Evolutionary conservation across 2,113 vertebrate genomes (phyloP), one percentile per base, ranked within the genome.

Genomic region (Nannobrachium achirus): DNA sequence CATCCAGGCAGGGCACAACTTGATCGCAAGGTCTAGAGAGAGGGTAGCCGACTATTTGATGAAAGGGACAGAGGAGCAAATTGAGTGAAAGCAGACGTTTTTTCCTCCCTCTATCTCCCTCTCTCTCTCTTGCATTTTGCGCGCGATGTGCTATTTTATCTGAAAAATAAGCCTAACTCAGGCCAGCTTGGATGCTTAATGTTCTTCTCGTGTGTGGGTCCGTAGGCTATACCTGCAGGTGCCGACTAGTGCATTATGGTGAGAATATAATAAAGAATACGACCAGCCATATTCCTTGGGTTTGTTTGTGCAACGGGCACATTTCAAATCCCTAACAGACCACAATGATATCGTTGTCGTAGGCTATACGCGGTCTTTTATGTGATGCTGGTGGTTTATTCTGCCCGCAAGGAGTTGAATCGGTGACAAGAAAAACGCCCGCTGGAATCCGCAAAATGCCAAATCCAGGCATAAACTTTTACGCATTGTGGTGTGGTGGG

Each of bases 1-100:
- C 91, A 95, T 95, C 92, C 93, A 90, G 88, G 88, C 93, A 90
- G 88, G 88, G 84, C 89, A 91, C 87, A 93, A 95, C 93, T 95
- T 89, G 93, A 93, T 92, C 85, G 86, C 88, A 89, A 81, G 89
- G 93, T 96, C 92, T 93, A 93, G 92, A 33, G n/a, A 33, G 25
- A 93, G 90, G 92, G 92, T 90, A 88, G 88, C 89, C 71, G 78
- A 82, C 75, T 72, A 79, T 82, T 86, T 89, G 82, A 81, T 75
- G 77, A 61, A 79, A 80, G 64, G 64, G 19, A 55, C 2, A 63
- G 15, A 15, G 46, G 66, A 48, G 13, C 16, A 60, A 55, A 45
- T 55, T 40, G 64, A 20, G n/a, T 42, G 44, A 4, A 61, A 55
- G 7, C 18, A 20, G 4, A 49, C 64, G 73, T 53, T 82, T 79